Base-by-base conservation (phyloP, 2,113 vertebrate species). In the Nibea coibor region DNA sequence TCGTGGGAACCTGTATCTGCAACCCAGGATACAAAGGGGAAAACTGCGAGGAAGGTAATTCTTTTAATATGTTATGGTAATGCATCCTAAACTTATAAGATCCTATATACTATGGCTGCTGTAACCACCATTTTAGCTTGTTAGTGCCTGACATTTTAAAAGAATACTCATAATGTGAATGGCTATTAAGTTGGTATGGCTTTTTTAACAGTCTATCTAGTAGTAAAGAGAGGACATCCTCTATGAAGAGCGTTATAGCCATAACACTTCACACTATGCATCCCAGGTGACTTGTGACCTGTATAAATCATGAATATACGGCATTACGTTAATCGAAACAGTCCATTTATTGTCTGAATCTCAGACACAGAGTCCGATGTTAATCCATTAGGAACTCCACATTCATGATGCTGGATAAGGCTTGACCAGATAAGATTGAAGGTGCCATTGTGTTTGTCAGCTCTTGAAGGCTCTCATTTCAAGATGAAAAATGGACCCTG, bases 11-110 rank as follows among this genome's bases (percentile, higher is more conserved):
- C 56, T 99, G 98, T 74, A 99, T 99, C 94, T 99, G 98, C 89
- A 98, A 97, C 88, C 97, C 97, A 0, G 98, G 98, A 4, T 99
- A 98, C 95, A 99, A 99, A 72, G 98, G 98, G 7, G 98, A 99
- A 86, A 99, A 96, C 95, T 99, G 98, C 0, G 97, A 99, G 91
- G 97, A 99, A 97, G 98, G 98, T 99, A 69, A 85, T 58, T 81
- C 39, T 78, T 81, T 75, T 75, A 15, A 75, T 69, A 69, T 65
- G 54, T 76, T 59, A 50, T 31, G 24, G 1, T 73, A 69, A 70
- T 68, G 53, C 74, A 3, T 72, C 59, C 64, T 75, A 20, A 56
- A 75, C 5, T 10, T 65, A 42, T 75, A 54, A 71, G 73, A 61
- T 50, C 35, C 19, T 19, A 15, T 67, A 50, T 78, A 51, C 67